Evolutionary conservation across 2,797 vertebrate genomes (phyloP), one percentile per base, ranked within the genome.

Genomic region (Linurgus olivaceus): DNA sequence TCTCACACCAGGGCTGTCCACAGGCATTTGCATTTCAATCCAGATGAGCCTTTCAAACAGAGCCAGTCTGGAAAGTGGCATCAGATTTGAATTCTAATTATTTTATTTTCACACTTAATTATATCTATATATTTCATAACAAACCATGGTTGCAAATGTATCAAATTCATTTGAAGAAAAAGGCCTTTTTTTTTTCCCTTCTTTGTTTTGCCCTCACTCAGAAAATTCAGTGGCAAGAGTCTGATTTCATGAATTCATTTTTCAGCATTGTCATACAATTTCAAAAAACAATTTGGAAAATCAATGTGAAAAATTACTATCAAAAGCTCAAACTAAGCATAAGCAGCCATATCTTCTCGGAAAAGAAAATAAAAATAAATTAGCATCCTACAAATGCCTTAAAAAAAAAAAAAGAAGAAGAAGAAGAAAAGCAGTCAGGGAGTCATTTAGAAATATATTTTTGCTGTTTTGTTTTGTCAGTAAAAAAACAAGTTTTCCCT

Each of bases 401-500:
- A 10, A 35, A 66, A 44, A 42, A 35, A 28, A 33, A 33, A 5
- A 24, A 47, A 8, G 7, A 11, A 54, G 17, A 24, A 10, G 0
- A 33, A 35, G 17, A 37, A 29, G 17, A 47, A 57, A 78, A 66
- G 5, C 13, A 65, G 24, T 35, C 47, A 3, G n/a, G 19, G 67
- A 66, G 25, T 75, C 52, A 50, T 72, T 82, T 37, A 85, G 45
- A 57, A 85, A 86, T 81, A 29, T 61, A 31, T 51, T 72, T 87
- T 78, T 84, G 13, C 66, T 92, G 70, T 45, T 84, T 70, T 51
- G 21, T 91, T 94, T 89, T 18, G 5, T 89, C 90, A 88, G 59
- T 81, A 88, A 88, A 86, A 90, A 77, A 42, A 62, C 72, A 90
- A 88, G 55, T 73, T 83, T 90, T 81, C 17, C 58, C 24, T 71